Evolutionary conservation across 2,888 invertebrate genomes (phyloP).

Genomic region (Cetonia aurata): DNA sequence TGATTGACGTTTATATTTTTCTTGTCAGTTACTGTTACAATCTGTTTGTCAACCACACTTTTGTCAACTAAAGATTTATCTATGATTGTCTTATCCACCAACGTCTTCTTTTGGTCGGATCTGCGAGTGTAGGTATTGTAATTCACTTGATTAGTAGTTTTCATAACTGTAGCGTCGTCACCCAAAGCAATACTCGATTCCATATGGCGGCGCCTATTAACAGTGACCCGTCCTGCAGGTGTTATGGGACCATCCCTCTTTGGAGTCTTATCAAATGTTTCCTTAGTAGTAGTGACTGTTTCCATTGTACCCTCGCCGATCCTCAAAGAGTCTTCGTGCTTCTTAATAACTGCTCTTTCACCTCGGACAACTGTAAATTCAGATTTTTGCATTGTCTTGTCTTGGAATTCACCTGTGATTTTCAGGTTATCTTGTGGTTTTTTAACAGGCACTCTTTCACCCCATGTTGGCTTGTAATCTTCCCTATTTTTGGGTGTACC

Average conservation of each 20-base stretch:
- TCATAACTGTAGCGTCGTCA: constrained; percentile 69
- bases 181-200: constrained; percentile 77
- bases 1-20: constrained; percentile 41
- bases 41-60: constrained; percentile 49
- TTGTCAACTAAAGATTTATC: constrained; percentile 13
- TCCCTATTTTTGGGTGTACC: constrained; percentile 65
- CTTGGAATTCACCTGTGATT: constrained; percentile 69
- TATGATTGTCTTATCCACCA: constrained; percentile 36
- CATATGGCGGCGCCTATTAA: constrained; percentile 73
- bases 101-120: constrained; percentile 55
- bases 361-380: constrained; percentile 67
- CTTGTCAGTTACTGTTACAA: constrained; percentile 23
- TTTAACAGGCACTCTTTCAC: constrained; percentile 66
- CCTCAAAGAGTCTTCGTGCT: constrained; percentile 68
- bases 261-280: constrained; percentile 70
- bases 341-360: constrained; percentile 67
- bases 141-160: constrained; percentile 73
- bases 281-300: constrained; percentile 67
- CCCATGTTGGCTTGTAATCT: constrained; percentile 65
- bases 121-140: constrained; percentile 64
- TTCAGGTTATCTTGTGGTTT: constrained; percentile 74
- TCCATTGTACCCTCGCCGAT: constrained; percentile 70
- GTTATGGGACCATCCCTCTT: constrained; percentile 68
- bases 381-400: constrained; percentile 65
- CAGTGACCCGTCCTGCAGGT: constrained; percentile 66